These are phyloP conservation scores for Oegoconia quadripuncta DNA, from an alignment of 2,888 invertebrate species.

Conservation along the genomic window DNA sequence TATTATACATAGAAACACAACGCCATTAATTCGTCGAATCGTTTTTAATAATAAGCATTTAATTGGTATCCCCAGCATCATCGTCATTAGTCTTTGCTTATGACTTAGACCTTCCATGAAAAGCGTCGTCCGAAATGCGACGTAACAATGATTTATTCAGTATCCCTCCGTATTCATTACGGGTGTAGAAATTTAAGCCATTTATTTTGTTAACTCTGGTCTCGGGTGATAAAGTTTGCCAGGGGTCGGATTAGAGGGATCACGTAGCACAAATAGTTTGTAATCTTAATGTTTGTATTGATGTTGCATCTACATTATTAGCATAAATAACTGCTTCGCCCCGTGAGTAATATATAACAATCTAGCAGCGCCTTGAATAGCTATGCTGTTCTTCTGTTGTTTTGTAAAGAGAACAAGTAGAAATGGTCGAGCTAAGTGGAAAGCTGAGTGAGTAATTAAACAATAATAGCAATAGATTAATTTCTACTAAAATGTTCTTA, in stretches of 20 bases:
- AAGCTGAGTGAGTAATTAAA: too few relatives aligned
- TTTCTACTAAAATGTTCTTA: too few relatives aligned
- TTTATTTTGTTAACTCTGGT: slow-evolving; percentile 77
- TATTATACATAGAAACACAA: too few relatives aligned
- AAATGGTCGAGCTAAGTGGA: too few relatives aligned
- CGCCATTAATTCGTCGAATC: too few relatives aligned
- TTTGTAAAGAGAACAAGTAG: too few relatives aligned
- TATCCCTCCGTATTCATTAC: slow-evolving; percentile 76
- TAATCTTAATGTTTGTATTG: slow-evolving; percentile 55
- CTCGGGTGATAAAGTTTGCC: slow-evolving; percentile 65
- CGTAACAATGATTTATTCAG: slow-evolving; percentile 72
- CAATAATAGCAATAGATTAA: too few relatives aligned
- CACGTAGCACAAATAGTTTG: slow-evolving; percentile 46
- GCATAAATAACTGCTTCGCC: slow-evolving; percentile 10
- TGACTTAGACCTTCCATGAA: slow-evolving; percentile 16
- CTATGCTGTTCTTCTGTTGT: too few relatives aligned
- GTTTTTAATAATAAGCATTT: too few relatives aligned
- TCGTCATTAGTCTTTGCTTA: slow-evolving; percentile 4
- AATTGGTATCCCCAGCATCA: too few relatives aligned
- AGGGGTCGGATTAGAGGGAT: slow-evolving; percentile 55
- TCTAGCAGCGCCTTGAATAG: neutral
- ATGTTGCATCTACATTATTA: slow-evolving; percentile 31
- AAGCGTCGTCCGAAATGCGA: slow-evolving; percentile 63
- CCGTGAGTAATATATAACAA: neutral
- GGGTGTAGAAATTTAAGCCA: slow-evolving; percentile 79